Evolutionary conservation across 2,113 vertebrate genomes (phyloP).

Genomic region (Leptodactylus fuscus): DNA sequence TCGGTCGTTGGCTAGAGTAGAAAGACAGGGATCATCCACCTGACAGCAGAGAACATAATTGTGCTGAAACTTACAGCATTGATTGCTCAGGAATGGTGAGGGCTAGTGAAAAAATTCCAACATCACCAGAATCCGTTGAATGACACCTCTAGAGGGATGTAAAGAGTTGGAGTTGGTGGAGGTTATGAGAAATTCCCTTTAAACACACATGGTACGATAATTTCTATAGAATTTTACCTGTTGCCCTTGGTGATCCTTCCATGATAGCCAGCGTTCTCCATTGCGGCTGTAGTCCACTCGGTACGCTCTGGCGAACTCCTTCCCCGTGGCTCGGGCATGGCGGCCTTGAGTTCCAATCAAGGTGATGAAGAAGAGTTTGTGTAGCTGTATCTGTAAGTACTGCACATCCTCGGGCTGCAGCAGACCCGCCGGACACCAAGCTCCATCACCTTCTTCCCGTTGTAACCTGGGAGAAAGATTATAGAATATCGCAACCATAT

Average conservation of each 20-base stretch:
- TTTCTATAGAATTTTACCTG: too few relatives aligned
- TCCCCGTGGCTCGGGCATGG: slow-evolving; percentile 81
- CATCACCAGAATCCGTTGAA: too few relatives aligned
- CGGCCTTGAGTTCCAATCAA: slow-evolving; percentile 89
- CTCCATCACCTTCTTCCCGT: slow-evolving; percentile 85
- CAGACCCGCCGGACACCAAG: slow-evolving; percentile 88
- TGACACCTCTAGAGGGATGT: too few relatives aligned
- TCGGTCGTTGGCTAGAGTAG: too few relatives aligned
- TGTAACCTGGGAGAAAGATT: slow-evolving; percentile 74
- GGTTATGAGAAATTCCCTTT: too few relatives aligned
- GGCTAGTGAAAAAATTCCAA: too few relatives aligned
- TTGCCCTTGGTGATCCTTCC: slow-evolving; percentile 82
- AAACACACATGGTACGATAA: too few relatives aligned
- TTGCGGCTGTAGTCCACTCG: slow-evolving; percentile 87
- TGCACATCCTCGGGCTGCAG: slow-evolving; percentile 82
- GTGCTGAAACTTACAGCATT: too few relatives aligned
- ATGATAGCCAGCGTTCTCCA: slow-evolving; percentile 82
- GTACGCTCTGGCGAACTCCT: slow-evolving; percentile 86
- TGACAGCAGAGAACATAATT: too few relatives aligned
- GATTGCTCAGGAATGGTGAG: too few relatives aligned
- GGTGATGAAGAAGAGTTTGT: slow-evolving; percentile 84
- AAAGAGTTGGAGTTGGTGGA: too few relatives aligned
- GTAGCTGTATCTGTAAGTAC: slow-evolving; percentile 88
- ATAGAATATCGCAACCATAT: background rate
- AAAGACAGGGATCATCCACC: too few relatives aligned